phyloP scores from a whole-genome alignment of 2,113 vertebrate species.

The Nyctibius bracteatus region DNA sequence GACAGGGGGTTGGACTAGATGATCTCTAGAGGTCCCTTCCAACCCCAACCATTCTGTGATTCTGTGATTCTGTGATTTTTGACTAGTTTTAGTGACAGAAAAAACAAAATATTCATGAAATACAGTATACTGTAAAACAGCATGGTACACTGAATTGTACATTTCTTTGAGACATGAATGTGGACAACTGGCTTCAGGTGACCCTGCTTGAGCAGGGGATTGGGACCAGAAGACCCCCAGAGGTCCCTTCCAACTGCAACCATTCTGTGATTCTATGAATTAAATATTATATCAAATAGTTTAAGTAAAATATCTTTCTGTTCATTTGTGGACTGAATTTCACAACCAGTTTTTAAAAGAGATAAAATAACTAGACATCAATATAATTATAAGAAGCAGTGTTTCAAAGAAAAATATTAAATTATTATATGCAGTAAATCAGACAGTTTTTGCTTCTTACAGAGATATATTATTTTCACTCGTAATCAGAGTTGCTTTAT shows the following conservation, averaged over 20 bases:
- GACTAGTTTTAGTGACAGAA: background rate
- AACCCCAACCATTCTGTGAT: too few species aligned
- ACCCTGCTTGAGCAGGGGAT: background rate
- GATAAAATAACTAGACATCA: background rate
- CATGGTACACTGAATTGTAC: background rate
- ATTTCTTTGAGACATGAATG: background rate
- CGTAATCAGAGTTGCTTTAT: background rate
- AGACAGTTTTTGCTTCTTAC: background rate
- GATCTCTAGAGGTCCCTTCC: too few species aligned
- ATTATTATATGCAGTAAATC: background rate
- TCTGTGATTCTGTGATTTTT: too few species aligned
- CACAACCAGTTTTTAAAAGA: background rate
- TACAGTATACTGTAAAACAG: background rate
- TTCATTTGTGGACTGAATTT: background rate
- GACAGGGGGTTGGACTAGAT: too few species aligned
- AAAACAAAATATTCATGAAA: background rate
- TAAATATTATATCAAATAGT: background rate
- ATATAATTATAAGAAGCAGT: background rate
- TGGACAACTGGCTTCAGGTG: background rate
- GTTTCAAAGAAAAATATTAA: background rate
- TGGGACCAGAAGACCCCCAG: background rate
- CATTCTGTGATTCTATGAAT: background rate
- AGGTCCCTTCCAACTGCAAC: background rate
- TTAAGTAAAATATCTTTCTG: background rate
- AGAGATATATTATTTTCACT: background rate